Evolutionary conservation across 2,888 invertebrate genomes (phyloP), one percentile per base, ranked within the genome.

Genomic region (Sepioteuthis lessoniana): DNA sequence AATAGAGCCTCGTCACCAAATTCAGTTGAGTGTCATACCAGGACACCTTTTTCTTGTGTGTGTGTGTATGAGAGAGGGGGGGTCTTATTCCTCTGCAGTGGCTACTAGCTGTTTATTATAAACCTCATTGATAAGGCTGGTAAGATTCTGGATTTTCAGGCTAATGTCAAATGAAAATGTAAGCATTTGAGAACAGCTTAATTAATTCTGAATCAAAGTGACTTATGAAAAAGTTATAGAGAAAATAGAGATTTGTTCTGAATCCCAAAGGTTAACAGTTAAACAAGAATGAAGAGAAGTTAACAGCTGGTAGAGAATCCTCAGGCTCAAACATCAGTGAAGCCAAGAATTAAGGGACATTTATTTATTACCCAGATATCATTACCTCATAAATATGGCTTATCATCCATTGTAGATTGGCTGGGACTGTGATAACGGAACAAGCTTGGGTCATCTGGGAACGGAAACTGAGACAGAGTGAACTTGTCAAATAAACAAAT

Each of bases 321-420:
- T 76, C 55, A 55, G n/a, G n/a, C n/a, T 76, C 76, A 76, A 16
- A n/a, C 76, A n/a, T 76, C n/a, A n/a, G n/a, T n/a, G n/a, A 35
- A 76, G n/a, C 16, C 76, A 76, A 76, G 76, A 76, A n/a, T 76
- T 76, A 76, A 76, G n/a, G 76, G 76, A 76, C 76, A 76, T 76
- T 76, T 76, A 76, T 76, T 76, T 76, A 76, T 76, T 8, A n/a
- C n/a, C 16, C 76, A 76, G 76, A 76, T 76, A 76, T 76, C 76
- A 76, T 76, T 76, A 76, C n/a, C 76, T 76, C 76, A n/a, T 76
- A 76, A 76, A 76, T 76, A 76, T 19, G 35, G 76, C 76, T 76
- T 76, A 76, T 76, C 76, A 76, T 76, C n/a, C 76, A 76, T 76
- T 76, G 76, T n/a, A 76, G n/a, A n/a, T 76, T 76, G 76, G 76